phyloP scores from a whole-genome alignment of 1,140 invertebrate genomes.

The Aethina tumida region DNA sequence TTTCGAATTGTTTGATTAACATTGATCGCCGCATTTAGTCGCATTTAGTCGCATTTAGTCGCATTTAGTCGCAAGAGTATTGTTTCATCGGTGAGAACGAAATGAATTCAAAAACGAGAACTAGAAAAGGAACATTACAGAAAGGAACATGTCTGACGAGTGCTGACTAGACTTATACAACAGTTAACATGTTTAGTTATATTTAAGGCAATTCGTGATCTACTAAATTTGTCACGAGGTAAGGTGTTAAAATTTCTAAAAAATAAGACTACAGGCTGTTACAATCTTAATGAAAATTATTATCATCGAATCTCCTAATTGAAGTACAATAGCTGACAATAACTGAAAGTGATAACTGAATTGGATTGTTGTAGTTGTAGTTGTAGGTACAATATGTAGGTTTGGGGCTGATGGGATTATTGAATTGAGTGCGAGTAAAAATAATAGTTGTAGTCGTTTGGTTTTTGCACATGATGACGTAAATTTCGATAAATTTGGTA shows the following conservation, averaged over 20 bases:
- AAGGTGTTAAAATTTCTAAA: conserved; percentile 14
- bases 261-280: no score
- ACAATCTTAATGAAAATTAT: no score
- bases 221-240: conserved; percentile 25
- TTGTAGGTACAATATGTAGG: no score
- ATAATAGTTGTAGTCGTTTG: no score
- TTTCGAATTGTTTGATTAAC: conserved; percentile 2
- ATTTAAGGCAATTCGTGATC: conserved; percentile 32
- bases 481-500: no score
- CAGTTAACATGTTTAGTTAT: conserved; percentile 24
- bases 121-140: conserved; percentile 25
- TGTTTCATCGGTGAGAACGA: no score
- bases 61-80: no score
- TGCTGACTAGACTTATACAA: conserved; percentile 31
- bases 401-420: no score
- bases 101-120: conserved; percentile 17
- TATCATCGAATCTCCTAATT: no score
- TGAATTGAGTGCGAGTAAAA: no score
- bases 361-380: no score
- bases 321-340: conserved; percentile 7
- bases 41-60: conserved; percentile 10
- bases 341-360: conserved; percentile 5
- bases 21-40: conserved; percentile 8
- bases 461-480: no score
- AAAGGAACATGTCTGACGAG: conserved; percentile 23